These are phyloP conservation scores for Sprattus sprattus DNA, from an alignment of 2,113 vertebrate species.

Conservation along the genomic window DNA sequence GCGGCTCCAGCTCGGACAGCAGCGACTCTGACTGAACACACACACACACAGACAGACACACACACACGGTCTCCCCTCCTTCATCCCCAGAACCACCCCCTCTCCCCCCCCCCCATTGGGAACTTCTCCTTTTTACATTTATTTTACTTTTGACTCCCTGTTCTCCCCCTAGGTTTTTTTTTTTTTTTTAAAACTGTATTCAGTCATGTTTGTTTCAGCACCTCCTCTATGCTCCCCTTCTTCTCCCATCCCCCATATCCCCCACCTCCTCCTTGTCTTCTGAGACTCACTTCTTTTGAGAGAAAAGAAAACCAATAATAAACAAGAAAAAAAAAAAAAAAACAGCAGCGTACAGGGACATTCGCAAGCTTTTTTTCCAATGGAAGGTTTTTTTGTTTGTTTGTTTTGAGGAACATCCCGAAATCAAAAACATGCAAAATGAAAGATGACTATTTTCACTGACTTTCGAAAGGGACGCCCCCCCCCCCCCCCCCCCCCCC, in stretches of 20 bases:
- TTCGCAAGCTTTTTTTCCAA: background rate
- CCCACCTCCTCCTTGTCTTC: background rate
- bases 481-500: background rate
- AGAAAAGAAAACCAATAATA: background rate
- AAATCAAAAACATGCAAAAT: background rate
- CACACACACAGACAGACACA: background rate
- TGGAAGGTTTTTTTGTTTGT: background rate
- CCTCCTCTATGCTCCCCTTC: background rate
- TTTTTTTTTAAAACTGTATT: background rate
- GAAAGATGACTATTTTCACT: background rate
- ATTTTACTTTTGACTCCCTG: constrained; percentile 7
- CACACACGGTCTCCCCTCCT: background rate
- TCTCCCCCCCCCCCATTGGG: background rate
- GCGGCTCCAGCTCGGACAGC: constrained; percentile 86
- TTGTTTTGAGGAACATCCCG: background rate
- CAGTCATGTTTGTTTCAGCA: background rate
- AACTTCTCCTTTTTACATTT: constrained; percentile 29
- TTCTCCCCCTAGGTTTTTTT: background rate
- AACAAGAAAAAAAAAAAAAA: background rate
- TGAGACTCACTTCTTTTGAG: background rate
- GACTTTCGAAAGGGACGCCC: background rate
- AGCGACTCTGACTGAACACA: constrained; percentile 75
- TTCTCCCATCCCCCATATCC: background rate
- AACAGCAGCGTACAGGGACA: background rate
- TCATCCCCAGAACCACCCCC: background rate